These are phyloP conservation scores for Alcedo atthis DNA, from an alignment of 2,797 vertebrate species.

Conservation along the genomic window DNA sequence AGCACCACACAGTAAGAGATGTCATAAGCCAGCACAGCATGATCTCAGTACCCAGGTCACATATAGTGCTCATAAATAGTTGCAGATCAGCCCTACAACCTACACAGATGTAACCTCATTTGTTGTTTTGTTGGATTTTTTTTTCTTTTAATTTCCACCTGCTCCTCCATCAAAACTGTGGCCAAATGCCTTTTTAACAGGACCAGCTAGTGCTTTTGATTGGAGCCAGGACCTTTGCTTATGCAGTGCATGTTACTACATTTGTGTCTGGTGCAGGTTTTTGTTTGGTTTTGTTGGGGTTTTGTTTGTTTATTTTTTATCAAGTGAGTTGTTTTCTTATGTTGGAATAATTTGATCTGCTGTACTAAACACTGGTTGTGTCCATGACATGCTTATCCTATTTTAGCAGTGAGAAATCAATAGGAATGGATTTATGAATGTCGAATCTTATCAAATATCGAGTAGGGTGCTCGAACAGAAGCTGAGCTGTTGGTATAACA, in stretches of 20 bases:
- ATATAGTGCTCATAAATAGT: neutral
- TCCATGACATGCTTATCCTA: conserved; percentile 56
- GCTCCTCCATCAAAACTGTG: neutral
- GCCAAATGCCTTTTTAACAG: neutral
- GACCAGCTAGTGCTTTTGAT: neutral
- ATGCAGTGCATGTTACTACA: neutral
- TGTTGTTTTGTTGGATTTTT: neutral
- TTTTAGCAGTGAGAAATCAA: conserved; percentile 70
- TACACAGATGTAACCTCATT: conserved; percentile 4
- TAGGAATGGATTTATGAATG: conserved; percentile 76
- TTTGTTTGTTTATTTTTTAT: neutral
- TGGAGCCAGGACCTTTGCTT: neutral
- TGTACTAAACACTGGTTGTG: conserved; percentile 42
- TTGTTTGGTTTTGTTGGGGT: neutral
- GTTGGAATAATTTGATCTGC: conserved; percentile 56
- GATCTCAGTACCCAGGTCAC: neutral
- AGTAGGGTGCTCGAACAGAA: conserved; percentile 12
- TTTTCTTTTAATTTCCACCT: neutral
- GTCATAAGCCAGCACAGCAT: neutral
- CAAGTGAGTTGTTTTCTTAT: conserved; percentile 44
- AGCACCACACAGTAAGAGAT: neutral
- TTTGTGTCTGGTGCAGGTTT: neutral
- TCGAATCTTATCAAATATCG: conserved; percentile 72
- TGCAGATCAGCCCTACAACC: neutral
- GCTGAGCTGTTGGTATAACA: conserved; percentile 42